Conservation (phyloP, 2,888 invertebrate species). For the Pyrocoelia pectoralis region DNA sequence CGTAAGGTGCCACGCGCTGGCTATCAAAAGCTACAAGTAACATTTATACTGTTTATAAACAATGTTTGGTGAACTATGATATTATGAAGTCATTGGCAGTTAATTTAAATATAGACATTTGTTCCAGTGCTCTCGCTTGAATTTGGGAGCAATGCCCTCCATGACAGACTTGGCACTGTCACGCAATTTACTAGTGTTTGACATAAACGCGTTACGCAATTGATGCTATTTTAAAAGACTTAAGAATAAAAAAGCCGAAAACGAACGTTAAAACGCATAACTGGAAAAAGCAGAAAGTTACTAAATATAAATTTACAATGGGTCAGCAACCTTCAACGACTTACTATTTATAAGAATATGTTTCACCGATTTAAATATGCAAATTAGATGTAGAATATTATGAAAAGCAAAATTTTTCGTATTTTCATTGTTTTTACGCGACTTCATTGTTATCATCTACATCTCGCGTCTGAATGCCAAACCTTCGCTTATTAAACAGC, state of each 20-base stretch:
- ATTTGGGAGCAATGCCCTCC: slow-evolving; percentile 39
- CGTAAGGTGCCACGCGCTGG: background rate
- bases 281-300: slow-evolving; percentile 28
- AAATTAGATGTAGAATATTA: slow-evolving; percentile 4
- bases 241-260: slow-evolving; percentile 22
- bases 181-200: slow-evolving; percentile 37
- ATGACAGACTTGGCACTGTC: slow-evolving; percentile 46
- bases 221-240: slow-evolving; percentile 34
- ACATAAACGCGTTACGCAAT: slow-evolving; percentile 38
- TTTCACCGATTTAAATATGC: slow-evolving; percentile 10
- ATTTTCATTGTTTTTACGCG: background rate
- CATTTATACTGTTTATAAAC: slow-evolving; percentile 31
- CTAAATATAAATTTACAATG: slow-evolving; percentile 23
- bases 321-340: slow-evolving; percentile 31
- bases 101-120: slow-evolving; percentile 49
- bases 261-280: slow-evolving; percentile 21
- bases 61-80: slow-evolving; percentile 35
- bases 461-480: too few relatives aligned
- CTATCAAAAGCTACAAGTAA: slow-evolving; percentile 6
- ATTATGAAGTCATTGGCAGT: slow-evolving; percentile 48
- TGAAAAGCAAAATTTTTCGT: background rate
- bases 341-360: slow-evolving; percentile 12
- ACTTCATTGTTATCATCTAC: too few relatives aligned
- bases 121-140: slow-evolving; percentile 47
- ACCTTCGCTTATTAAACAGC: too few relatives aligned